Evolutionary conservation across 2,797 vertebrate genomes (phyloP).

Genomic region (Hapalemur alaotrensis): DNA sequence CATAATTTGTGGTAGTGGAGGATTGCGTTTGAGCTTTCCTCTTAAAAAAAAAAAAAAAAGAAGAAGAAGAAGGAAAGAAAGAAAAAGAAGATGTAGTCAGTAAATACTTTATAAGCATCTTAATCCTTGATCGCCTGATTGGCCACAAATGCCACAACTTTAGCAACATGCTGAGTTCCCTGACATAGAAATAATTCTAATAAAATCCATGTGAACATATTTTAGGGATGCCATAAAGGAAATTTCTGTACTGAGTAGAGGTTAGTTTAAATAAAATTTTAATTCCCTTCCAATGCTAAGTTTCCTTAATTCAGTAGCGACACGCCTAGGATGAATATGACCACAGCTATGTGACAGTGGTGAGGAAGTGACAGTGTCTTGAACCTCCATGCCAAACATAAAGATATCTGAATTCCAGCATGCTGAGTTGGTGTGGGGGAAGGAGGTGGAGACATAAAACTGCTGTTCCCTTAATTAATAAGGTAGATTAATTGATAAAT

Average conservation of each 20-base stretch:
- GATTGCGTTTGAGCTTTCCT: too few species aligned
- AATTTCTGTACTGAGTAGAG: not conserved
- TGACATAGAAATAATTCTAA: not conserved
- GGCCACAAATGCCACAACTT: not conserved
- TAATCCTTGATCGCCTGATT: not conserved
- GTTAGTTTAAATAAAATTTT: not conserved
- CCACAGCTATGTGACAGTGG: not conserved
- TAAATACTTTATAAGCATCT: not conserved
- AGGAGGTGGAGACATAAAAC: not conserved
- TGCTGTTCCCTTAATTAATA: not conserved
- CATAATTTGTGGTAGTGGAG: too few species aligned
- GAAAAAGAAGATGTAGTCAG: not conserved
- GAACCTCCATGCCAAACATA: not conserved
- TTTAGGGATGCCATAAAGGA: not conserved
- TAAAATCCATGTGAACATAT: not conserved
- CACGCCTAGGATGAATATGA: not conserved
- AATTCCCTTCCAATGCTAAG: not conserved
- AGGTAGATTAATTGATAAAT: not conserved
- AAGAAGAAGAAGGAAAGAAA: too few species aligned
- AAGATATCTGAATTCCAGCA: not conserved
- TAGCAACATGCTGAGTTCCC: not conserved
- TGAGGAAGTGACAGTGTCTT: not conserved
- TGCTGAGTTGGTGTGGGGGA: not conserved
- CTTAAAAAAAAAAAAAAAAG: too few species aligned
- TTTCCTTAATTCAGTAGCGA: not conserved